A percentile compares a stretch with the other conserved stretches of the same genome.
Evolutionary conservation across 2,888 invertebrate species (phyloP).

Genomic region (Palloptera scutellata): DNA sequence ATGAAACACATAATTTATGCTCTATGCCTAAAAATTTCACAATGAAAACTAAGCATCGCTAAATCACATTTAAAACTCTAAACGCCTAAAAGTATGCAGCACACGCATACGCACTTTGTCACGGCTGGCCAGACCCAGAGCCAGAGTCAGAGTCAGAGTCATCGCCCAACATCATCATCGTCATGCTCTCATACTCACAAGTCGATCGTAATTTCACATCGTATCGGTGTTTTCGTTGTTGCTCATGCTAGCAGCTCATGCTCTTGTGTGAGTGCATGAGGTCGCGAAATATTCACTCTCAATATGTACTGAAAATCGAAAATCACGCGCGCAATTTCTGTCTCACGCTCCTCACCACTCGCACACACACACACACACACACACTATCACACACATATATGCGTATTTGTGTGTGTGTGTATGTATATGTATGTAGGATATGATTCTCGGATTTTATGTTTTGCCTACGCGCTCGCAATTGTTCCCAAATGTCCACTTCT

Average conservation of each 20-base stretch:
- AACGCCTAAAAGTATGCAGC: slow-evolving; percentile 42
- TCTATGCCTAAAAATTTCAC: neutral
- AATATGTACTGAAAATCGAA: too few relatives aligned
- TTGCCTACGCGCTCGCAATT: slow-evolving; percentile 10
- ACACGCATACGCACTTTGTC: slow-evolving; percentile 21
- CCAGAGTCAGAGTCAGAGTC: too few relatives aligned
- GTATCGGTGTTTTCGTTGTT: too few relatives aligned
- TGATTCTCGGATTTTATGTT: neutral
- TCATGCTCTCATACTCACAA: neutral
- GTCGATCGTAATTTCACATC: too few relatives aligned
- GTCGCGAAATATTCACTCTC: too few relatives aligned
- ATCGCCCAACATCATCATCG: too few relatives aligned
- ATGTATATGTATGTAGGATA: slow-evolving; percentile 8
- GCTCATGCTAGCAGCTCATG: too few relatives aligned
- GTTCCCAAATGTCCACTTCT: slow-evolving; percentile 33
- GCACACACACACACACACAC: slow-evolving; percentile 9
- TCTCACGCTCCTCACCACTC: slow-evolving; percentile 1
- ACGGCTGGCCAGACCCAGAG: slow-evolving; percentile 22
- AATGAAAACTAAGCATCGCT: neutral
- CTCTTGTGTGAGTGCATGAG: too few relatives aligned
- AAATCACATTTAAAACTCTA: neutral
- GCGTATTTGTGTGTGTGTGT: slow-evolving; percentile 11
- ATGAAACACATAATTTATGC: slow-evolving; percentile 1
- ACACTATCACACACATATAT: slow-evolving; percentile 1
- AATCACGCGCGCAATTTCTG: slow-evolving; percentile 9